phyloP scores from a whole-genome alignment of 2,888 invertebrate genomes.

The Schizaphis graminum region DNA sequence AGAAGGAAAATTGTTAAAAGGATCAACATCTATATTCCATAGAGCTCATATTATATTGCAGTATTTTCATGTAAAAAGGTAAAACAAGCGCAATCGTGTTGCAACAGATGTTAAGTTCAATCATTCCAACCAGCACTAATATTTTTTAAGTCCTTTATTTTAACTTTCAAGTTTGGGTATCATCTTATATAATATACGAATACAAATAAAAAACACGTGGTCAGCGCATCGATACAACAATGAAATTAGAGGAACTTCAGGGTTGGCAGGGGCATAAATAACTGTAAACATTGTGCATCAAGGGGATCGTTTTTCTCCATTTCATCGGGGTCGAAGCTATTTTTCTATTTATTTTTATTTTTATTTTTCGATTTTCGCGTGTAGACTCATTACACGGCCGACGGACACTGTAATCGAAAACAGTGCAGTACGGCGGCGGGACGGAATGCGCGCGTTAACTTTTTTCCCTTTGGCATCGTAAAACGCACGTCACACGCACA shows the following conservation, averaged over 20 bases:
- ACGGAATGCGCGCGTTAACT: conserved; percentile 30
- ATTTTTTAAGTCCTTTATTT: background rate
- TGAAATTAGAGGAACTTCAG: background rate
- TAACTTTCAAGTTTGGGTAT: background rate
- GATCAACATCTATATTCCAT: too few species aligned
- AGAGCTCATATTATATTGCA: too few species aligned
- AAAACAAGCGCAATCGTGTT: too few species aligned
- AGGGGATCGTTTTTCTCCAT: conserved; percentile 6
- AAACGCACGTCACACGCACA: background rate
- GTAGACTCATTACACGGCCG: conserved; percentile 53
- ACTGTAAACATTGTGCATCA: background rate
- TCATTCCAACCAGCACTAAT: background rate
- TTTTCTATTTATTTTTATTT: conserved; percentile 24
- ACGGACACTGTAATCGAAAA: conserved; percentile 51
- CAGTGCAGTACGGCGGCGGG: background rate
- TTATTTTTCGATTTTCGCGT: conserved; percentile 6
- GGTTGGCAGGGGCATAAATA: background rate
- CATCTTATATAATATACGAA: background rate
- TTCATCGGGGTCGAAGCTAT: background rate
- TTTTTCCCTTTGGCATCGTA: conserved; percentile 27
- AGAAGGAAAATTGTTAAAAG: too few species aligned
- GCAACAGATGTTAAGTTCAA: background rate
- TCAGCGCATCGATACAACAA: background rate
- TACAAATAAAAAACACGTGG: background rate
- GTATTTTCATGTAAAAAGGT: too few species aligned